Evolutionary conservation across 1,140 invertebrate genomes (phyloP), one percentile per base, ranked within the genome.

Genomic region (Drosophila biarmipes): DNA sequence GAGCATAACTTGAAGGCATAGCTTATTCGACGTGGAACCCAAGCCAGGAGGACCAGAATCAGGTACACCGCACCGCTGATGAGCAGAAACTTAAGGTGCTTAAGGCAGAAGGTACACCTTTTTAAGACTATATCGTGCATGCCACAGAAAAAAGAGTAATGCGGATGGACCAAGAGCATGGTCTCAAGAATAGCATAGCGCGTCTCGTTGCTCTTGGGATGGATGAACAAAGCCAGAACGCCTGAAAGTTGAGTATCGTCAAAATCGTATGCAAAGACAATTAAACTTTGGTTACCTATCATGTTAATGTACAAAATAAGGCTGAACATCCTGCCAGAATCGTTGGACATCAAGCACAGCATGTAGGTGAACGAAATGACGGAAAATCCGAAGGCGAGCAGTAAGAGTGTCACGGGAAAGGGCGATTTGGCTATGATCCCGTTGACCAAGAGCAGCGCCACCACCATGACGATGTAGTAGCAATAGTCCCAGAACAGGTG

Each of bases 401-500:
- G 34, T 0, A 66, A 1, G 0, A 49, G 0, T 4, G 35, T 1
- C 0, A 82, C 1, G 21, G 21, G 10, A 0, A 6, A 0, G 0
- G 46, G 3, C 0, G 29, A 5, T 0, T 10, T 6, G 0, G 4
- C 0, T 0, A 37, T 14, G 1, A 40, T 7, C 5, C 12, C n/a
- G 10, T 12, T 43, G 2, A 52, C 0, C 0, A 53, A 17, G 95
- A 92, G 79, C 93, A 94, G 78, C 0, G 43, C 6, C 0, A 17
- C 0, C 0, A 66, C 1, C 17, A 74, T 51, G 2, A 38, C 0
- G 8, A 69, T 14, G 40, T 40, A 84, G 8, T 67, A 1, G 2
- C 45, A 5, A 10, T 19, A 67, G 35, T 97, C 96, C 94, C 95
- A 97, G 1, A 95, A 21, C 37, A 96, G 94, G 2, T 95, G 94